Conservation (phyloP, 2,888 invertebrate species). For the Lamellibrachia columna region DNA sequence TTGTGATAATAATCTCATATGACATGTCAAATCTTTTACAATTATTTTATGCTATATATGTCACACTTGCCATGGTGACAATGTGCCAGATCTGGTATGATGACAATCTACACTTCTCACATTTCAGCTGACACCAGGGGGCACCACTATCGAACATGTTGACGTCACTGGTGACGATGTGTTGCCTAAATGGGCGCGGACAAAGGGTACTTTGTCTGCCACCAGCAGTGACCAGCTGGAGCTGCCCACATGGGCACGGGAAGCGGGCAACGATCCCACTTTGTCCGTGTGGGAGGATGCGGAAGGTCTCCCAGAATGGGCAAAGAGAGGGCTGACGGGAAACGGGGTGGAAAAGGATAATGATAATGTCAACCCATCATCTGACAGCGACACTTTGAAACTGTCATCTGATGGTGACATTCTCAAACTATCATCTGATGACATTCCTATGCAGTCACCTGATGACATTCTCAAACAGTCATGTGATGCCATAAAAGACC, state of each 20-base stretch:
- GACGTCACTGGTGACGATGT: background rate
- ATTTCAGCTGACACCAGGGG: background rate
- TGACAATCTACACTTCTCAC: background rate
- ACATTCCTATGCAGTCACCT: background rate
- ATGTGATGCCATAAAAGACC: background rate
- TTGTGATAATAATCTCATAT: too few relatives aligned
- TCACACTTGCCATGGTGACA: conserved; percentile 7
- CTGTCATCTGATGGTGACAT: too few relatives aligned
- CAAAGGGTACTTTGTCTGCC: background rate
- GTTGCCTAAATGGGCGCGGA: conserved; percentile 26
- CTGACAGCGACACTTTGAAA: background rate
- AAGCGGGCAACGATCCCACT: background rate
- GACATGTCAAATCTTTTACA: too few relatives aligned
- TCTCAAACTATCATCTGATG: background rate
- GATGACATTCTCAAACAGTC: conserved; percentile 25
- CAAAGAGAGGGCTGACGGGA: conserved; percentile 37
- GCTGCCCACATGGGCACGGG: background rate
- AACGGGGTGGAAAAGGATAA: background rate
- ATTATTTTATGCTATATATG: too few relatives aligned
- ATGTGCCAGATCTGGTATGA: background rate
- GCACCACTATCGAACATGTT: background rate
- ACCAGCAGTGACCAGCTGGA: background rate
- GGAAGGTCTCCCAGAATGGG: conserved; percentile 44
- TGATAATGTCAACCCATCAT: background rate
- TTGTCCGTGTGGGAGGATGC: background rate